Evolutionary conservation across 2,113 vertebrate genomes (phyloP).

Genomic region (Carassius gibelio): DNA sequence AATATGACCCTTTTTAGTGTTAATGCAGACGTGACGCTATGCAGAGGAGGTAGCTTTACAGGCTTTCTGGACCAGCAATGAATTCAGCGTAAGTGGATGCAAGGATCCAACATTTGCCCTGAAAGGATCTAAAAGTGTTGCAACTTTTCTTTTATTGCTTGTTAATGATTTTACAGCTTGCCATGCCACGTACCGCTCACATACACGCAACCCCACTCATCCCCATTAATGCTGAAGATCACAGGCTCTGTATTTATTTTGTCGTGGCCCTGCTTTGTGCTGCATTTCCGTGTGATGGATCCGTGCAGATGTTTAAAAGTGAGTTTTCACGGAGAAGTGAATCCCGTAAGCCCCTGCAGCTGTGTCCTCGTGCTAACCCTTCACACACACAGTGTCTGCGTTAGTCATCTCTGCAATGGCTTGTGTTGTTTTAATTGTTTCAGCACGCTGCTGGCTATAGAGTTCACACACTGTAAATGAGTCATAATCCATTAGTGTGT

Average conservation of each 20-base stretch:
- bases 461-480: conserved; percentile 42
- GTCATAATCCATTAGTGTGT: conserved; percentile 40
- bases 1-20: background rate
- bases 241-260: conserved; percentile 22
- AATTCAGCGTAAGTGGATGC: background rate
- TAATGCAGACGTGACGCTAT: background rate
- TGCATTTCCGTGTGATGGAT: conserved; percentile 16
- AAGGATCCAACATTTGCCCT: background rate
- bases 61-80: background rate
- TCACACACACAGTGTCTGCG: conserved; percentile 28
- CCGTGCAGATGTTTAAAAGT: conserved; percentile 37
- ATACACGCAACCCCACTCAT: conserved; percentile 27
- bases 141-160: conserved; percentile 32
- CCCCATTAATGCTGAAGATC: conserved; percentile 9
- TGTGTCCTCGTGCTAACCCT: conserved; percentile 7
- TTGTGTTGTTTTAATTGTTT: conserved; percentile 38
- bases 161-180: conserved; percentile 16
- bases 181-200: conserved; percentile 25
- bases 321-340: conserved; percentile 15
- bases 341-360: conserved; percentile 38
- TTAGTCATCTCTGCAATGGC: conserved; percentile 27
- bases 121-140: background rate
- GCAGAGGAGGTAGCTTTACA: background rate
- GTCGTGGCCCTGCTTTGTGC: conserved; percentile 35
- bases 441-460: background rate